Evolutionary conservation across 2,113 vertebrate species (phyloP).

Genomic region (Chaetops frenatus): DNA sequence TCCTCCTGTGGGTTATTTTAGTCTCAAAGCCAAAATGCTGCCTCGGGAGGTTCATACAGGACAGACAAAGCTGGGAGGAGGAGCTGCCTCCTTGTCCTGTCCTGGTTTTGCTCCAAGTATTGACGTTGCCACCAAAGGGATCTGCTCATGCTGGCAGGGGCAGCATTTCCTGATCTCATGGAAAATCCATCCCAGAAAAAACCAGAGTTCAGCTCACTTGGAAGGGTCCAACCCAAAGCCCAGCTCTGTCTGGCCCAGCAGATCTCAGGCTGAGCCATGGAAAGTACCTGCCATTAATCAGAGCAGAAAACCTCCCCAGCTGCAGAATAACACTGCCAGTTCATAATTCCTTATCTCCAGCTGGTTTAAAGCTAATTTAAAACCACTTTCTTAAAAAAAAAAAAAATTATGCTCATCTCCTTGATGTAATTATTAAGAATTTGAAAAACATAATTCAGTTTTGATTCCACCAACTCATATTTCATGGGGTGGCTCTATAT

Average conservation of each 20-base stretch:
- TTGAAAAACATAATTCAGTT: not conserved
- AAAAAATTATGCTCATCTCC: not conserved
- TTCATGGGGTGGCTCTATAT: not conserved
- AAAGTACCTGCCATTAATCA: not conserved
- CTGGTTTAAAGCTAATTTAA: not conserved
- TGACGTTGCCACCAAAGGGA: not conserved
- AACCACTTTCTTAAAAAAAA: not conserved
- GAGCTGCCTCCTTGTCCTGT: not conserved
- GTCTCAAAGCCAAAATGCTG: not conserved
- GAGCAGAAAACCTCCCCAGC: not conserved
- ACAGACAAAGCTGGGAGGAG: not conserved
- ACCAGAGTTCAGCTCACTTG: not conserved
- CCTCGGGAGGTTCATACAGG: not conserved
- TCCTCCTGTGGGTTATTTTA: not conserved
- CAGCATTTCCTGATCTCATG: not conserved
- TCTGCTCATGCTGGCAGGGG: not conserved
- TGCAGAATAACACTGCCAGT: too few relatives aligned
- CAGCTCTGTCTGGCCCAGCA: not conserved
- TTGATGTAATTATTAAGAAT: not conserved
- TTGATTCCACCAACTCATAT: accelerated
- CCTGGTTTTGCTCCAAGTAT: not conserved
- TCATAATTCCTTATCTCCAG: not conserved
- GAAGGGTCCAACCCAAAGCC: not conserved
- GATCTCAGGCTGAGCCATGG: not conserved
- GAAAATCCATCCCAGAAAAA: not conserved